Evolutionary conservation across 2,797 vertebrate genomes (phyloP).

Genomic region (Tolypeutes matacus): DNA sequence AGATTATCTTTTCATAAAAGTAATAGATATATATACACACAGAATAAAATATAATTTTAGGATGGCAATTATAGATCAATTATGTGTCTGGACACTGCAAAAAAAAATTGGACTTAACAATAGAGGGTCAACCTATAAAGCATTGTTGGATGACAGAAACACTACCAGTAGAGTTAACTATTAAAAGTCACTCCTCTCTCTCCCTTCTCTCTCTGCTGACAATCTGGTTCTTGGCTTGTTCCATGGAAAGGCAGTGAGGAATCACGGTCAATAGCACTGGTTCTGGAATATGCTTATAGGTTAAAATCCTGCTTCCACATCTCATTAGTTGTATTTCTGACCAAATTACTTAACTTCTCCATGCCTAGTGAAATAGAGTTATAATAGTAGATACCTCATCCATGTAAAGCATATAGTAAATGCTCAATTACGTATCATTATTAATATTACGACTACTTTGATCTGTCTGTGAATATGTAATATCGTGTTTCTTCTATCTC

Average conservation of each 20-base stretch:
- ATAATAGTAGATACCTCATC: neutral
- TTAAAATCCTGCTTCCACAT: neutral
- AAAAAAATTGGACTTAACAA: neutral
- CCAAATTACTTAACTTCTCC: neutral
- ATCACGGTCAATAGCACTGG: neutral
- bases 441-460: neutral
- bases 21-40: neutral
- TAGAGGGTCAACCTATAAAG: neutral
- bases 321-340: neutral
- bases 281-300: neutral
- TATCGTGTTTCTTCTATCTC: neutral
- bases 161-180: neutral
- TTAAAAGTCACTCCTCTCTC: neutral
- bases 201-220: neutral
- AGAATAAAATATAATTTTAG: neutral
- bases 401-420: neutral
- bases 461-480: neutral
- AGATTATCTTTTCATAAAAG: slow-evolving; percentile 9
- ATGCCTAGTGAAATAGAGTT: neutral
- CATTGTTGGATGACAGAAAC: neutral
- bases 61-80: neutral
- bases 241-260: neutral
- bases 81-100: neutral
- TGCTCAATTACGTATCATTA: neutral
- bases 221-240: neutral